Conservation (phyloP, 1,140 invertebrate genomes). For the Pogonomyrmex barbatus region DNA sequence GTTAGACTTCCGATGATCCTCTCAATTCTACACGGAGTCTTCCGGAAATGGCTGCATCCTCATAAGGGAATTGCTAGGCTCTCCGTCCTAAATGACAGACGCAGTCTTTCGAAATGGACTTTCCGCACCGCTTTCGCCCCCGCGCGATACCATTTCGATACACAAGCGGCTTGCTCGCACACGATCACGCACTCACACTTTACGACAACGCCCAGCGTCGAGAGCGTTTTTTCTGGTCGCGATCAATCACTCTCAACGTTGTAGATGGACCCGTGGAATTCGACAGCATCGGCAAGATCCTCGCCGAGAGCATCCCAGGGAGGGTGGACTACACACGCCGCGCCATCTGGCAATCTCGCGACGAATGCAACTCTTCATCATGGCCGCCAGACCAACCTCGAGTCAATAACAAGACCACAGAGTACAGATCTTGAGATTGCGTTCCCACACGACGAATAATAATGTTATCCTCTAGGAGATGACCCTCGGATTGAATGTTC, state of each 20-base stretch:
- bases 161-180: slow-evolving; percentile 11
- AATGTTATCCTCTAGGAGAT: slow-evolving; percentile 1
- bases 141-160: slow-evolving; percentile 40
- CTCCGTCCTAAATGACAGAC: slow-evolving; percentile 1
- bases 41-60: slow-evolving; percentile 9
- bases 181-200: neutral
- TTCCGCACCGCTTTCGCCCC: slow-evolving; percentile 56
- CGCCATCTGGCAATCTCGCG: slow-evolving; percentile 77
- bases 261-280: slow-evolving; percentile 67
- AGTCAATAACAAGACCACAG: slow-evolving; percentile 75
- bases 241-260: slow-evolving; percentile 63
- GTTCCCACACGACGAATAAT: neutral
- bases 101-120: slow-evolving; percentile 51
- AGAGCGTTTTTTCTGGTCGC: slow-evolving; percentile 9
- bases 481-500: neutral
- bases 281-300: slow-evolving; percentile 71
- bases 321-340: slow-evolving; percentile 79
- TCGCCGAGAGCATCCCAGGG: slow-evolving; percentile 74
- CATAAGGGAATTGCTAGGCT: neutral
- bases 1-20: neutral
- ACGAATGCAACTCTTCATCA: slow-evolving; percentile 69
- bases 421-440: slow-evolving; percentile 33
- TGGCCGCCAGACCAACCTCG: slow-evolving; percentile 74
- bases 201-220: slow-evolving; percentile 4
- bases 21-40: neutral